Evolutionary conservation across 2,888 invertebrate genomes (phyloP), one percentile per base, ranked within the genome.

Genomic region (Chrysolina haemoptera): DNA sequence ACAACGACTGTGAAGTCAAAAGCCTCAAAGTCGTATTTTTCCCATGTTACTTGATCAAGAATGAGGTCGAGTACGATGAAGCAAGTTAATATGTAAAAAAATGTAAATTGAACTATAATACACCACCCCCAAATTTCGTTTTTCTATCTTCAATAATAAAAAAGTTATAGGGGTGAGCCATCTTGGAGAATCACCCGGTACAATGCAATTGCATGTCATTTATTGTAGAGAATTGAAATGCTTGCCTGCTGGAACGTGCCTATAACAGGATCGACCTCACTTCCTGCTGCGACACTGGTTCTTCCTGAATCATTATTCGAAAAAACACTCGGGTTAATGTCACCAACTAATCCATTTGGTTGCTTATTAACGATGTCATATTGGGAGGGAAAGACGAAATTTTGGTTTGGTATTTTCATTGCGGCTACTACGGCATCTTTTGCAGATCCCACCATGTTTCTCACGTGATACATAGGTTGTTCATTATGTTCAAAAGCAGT

Each of bases 381-480:
- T 67, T 83, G 78, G 0, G 87, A 84, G 0, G 88, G 88, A 11
- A 87, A 80, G 11, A 88, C 75, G 9, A 87, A 70, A 68, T 87
- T 83, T 76, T 86, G 85, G 1, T 87, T 87, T 5, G 85, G 83
- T 41, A 87, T 84, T 76, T 82, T 86, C 75, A 87, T 79, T 0
- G 85, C 83, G 0, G 88, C 86, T 55, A 88, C 66, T 16, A 86
- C 76, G 0, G 85, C 83, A 75, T 88, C 84, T 79, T 85, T 86
- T 0, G 85, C 80, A 5, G 87, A 85, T 0, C 87, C 87, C 12
- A 87, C 71, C 74, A 86, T 80, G 69, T 87, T 86, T 65, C 84
- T 82, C 16, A 88, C 76, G 70, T 88, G 88, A 70, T 84, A 86
- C 78, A 87, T 78, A 4, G 88, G 88, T 3, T 86, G 84, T 11